These are phyloP conservation scores for Andrena bicolor DNA, from an alignment of 2,888 invertebrate species.

Conservation along the genomic window DNA sequence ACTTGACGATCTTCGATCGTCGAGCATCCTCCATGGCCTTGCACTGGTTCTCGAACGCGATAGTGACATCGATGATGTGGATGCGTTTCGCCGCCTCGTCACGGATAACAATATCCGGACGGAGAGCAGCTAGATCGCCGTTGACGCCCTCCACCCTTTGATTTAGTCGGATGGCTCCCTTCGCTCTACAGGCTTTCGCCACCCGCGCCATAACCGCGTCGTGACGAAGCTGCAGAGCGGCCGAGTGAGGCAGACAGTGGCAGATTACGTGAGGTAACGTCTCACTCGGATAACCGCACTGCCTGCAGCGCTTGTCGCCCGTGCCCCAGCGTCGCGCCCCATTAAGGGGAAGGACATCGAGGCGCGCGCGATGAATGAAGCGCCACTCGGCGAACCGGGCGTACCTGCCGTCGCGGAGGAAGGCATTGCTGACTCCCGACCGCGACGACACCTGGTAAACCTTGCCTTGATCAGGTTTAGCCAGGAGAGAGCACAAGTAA, in stretches of 20 bases:
- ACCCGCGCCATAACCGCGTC: slow-evolving; percentile 69
- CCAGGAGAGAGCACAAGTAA: no score
- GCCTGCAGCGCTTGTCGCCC: slow-evolving; percentile 72
- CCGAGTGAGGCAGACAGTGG: slow-evolving; percentile 77
- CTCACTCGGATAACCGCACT: slow-evolving; percentile 72
- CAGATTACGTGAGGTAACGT: slow-evolving; percentile 72
- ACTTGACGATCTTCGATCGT: slow-evolving; percentile 67
- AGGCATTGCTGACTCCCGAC: no score
- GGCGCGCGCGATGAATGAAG: slow-evolving; percentile 79
- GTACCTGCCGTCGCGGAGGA: slow-evolving; percentile 56
- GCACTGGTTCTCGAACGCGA: slow-evolving; percentile 76
- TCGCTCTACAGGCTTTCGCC: slow-evolving; percentile 51
- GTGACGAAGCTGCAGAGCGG: slow-evolving; percentile 72
- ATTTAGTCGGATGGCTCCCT: slow-evolving; percentile 56
- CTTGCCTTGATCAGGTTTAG: no score
- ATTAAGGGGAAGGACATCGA: slow-evolving; percentile 77
- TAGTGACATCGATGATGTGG: slow-evolving; percentile 75
- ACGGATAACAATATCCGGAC: slow-evolving; percentile 65
- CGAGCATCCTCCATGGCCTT: slow-evolving; percentile 69
- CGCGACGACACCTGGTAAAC: no score
- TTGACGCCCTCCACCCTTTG: slow-evolving; percentile 45
- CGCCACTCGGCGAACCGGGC: slow-evolving; percentile 82
- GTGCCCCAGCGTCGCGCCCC: slow-evolving; percentile 57
- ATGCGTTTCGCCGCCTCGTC: slow-evolving; percentile 62
- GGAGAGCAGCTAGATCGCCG: slow-evolving; percentile 38